Base-by-base conservation (phyloP, 2,113 vertebrate species). In the Lathamus discolor region DNA sequence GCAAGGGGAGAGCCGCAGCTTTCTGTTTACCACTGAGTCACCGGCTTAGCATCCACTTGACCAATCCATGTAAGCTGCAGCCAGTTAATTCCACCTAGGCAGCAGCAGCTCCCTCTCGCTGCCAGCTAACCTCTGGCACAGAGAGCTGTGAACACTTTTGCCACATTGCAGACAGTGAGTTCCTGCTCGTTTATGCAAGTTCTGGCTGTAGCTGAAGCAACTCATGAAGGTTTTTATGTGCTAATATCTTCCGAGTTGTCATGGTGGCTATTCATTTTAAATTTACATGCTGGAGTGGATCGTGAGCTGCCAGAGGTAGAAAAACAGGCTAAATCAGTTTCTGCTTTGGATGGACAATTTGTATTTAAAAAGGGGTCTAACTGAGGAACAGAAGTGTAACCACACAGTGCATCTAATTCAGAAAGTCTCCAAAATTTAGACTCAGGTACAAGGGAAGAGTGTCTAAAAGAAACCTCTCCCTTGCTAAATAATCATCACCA, bases 181-280 rank as follows among this genome's bases (percentile, higher is more conserved):
- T 77, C 66, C 75, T 95, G 51, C 64, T 24, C 29, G 17, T 92
- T 84, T 92, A 73, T 46, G 94, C 48, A 63, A 52, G 68, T 85
- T 96, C 83, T 95, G 79, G 57, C 72, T 63, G 86, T 75, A 88
- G 79, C 76, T 76, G 67, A 83, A 93, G 66, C 46, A 76, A n/a
- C 7, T 83, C 49, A 17, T 27, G 10, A 74, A 88, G 46, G 41
- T 10, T 87, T 86, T 81, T 63, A 88, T 24, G 24, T 66, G 49
- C 52, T 44, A 86, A 88, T 41, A 35, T 61, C 79, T 92, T 73
- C 73, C 81, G 82, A 81, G 95, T 87, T 92, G 80, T 82, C 83
- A 95, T 1, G 0, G 77, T 66, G 55, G 49, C 75, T 92, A 22
- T 48, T 78, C 0, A 0, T 52, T 96, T 88, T 55, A 59, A 75